Evolutionary conservation across 2,113 vertebrate genomes (phyloP).

Genomic region (Scartelaos histophorus): DNA sequence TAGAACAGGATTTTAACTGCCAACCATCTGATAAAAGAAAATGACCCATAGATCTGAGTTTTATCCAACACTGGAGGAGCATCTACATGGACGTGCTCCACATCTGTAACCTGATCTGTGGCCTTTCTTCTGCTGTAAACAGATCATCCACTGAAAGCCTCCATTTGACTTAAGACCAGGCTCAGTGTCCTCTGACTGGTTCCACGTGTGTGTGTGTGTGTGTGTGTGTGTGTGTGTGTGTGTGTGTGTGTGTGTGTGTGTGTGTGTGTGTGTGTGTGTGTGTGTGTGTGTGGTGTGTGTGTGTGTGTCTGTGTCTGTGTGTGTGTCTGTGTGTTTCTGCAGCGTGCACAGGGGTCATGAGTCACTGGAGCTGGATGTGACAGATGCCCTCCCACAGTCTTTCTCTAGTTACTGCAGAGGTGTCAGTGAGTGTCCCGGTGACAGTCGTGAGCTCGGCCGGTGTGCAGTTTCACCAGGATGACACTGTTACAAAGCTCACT

Average conservation of each 20-base stretch:
- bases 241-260: conserved; percentile 63
- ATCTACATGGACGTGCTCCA: conserved; percentile 72
- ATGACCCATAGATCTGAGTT: conserved; percentile 46
- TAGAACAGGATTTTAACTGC: background rate
- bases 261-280: conserved; percentile 24
- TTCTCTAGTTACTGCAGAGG: conserved; percentile 72
- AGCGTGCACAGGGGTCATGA: conserved; percentile 62
- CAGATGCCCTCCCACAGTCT: conserved; percentile 65
- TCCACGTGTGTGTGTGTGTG: conserved; percentile 72
- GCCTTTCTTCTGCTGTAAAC: conserved; percentile 74
- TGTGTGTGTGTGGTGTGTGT: conserved; percentile 33
- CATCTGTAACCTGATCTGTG: conserved; percentile 70
- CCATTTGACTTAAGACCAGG: conserved; percentile 65
- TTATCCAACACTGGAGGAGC: conserved; percentile 65
- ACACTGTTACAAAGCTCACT: conserved; percentile 52
- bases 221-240: conserved; percentile 57
- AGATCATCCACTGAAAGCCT: conserved; percentile 75
- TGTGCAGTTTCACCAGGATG: conserved; percentile 64
- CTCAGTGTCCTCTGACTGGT: conserved; percentile 70
- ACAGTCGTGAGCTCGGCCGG: conserved; percentile 49
- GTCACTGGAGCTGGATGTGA: conserved; percentile 61
- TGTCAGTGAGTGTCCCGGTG: conserved; percentile 64
- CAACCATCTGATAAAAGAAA: background rate
- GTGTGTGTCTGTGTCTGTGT: conserved; percentile 30
- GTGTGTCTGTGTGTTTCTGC: conserved; percentile 20